A percentile compares a stretch with the other conserved stretches of the same genome.
phyloP scores from a whole-genome alignment of 2,113 vertebrate species.

The Notothenia rossii region DNA sequence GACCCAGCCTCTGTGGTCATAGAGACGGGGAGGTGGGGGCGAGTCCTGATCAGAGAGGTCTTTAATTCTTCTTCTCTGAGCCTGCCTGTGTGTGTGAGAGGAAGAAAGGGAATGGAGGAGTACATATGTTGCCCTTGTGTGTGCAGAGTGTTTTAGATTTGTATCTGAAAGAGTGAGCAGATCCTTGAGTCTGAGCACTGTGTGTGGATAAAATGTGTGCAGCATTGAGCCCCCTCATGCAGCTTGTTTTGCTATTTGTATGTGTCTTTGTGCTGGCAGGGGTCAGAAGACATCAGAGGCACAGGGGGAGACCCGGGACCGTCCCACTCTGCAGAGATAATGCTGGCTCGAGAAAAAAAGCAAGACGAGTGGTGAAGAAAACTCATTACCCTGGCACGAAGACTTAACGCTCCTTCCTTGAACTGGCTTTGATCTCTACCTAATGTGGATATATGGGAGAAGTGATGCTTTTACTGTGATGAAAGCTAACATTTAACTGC shows the following conservation, averaged over 20 bases:
- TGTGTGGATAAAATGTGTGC: slow-evolving; percentile 20
- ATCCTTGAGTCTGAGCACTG: slow-evolving; percentile 11
- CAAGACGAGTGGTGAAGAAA: slow-evolving; percentile 25
- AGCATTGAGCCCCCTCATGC: slow-evolving; percentile 2
- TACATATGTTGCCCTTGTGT: neutral
- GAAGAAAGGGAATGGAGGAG: neutral
- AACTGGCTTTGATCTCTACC: slow-evolving; percentile 67
- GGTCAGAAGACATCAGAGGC: slow-evolving; percentile 61
- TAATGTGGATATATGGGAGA: slow-evolving; percentile 65
- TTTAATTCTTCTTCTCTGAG: slow-evolving; percentile 62
- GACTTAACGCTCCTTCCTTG: slow-evolving; percentile 51
- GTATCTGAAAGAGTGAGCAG: slow-evolving; percentile 13
- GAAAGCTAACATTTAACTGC: slow-evolving; percentile 69
- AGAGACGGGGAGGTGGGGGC: slow-evolving; percentile 68
- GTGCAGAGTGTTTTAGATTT: slow-evolving; percentile 21
- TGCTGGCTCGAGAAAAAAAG: slow-evolving; percentile 55
- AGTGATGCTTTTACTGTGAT: slow-evolving; percentile 59
- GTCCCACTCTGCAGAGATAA: slow-evolving; percentile 49
- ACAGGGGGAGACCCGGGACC: slow-evolving; percentile 39
- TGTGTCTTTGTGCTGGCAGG: slow-evolving; percentile 31
- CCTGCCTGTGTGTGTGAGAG: neutral
- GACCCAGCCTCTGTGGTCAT: slow-evolving; percentile 82
- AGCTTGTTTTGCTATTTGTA: slow-evolving; percentile 59
- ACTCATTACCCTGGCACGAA: slow-evolving; percentile 66
- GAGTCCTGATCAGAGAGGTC: slow-evolving; percentile 67